These are phyloP conservation scores for Dinothrombium tinctorium DNA, from an alignment of 1,140 invertebrate species.

Conservation along the genomic window DNA sequence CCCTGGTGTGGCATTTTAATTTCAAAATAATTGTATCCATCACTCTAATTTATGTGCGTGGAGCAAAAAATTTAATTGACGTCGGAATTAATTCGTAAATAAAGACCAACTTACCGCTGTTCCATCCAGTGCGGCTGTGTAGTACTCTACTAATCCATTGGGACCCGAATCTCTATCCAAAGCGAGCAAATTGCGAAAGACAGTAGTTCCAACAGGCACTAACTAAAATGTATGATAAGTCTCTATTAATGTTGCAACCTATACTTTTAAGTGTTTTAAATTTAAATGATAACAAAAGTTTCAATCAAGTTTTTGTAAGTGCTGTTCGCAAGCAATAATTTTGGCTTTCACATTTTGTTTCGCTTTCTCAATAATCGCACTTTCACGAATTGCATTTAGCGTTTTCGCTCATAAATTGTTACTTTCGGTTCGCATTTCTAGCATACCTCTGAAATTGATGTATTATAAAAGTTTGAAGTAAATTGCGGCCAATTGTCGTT, in stretches of 20 bases:
- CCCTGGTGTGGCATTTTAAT: constrained; percentile 25
- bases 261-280: not conserved
- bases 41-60: constrained; percentile 28
- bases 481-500: constrained; percentile 46
- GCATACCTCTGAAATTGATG: constrained; percentile 58
- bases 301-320: not conserved
- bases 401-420: too few species aligned
- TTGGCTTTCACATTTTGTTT: not conserved
- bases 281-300: not conserved
- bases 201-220: constrained; percentile 15
- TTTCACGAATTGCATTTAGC: too few species aligned
- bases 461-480: constrained; percentile 45
- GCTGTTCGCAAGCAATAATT: not conserved
- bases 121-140: constrained; percentile 27
- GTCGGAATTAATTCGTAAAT: too few species aligned
- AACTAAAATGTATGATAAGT: constrained; percentile 7
- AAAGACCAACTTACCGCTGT: too few species aligned
- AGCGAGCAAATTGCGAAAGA: constrained; percentile 14
- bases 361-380: not conserved
- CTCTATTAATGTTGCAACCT: not conserved
- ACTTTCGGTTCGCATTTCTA: not conserved
- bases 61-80: too few species aligned
- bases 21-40: constrained; percentile 54
- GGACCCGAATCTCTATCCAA: constrained; percentile 31
- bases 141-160: constrained; percentile 61